A percentile compares a stretch with the other conserved stretches of the same genome.
These are phyloP conservation scores for Eleutherodactylus coqui DNA, from an alignment of 2,797 vertebrate genomes.

Conservation along the genomic window DNA sequence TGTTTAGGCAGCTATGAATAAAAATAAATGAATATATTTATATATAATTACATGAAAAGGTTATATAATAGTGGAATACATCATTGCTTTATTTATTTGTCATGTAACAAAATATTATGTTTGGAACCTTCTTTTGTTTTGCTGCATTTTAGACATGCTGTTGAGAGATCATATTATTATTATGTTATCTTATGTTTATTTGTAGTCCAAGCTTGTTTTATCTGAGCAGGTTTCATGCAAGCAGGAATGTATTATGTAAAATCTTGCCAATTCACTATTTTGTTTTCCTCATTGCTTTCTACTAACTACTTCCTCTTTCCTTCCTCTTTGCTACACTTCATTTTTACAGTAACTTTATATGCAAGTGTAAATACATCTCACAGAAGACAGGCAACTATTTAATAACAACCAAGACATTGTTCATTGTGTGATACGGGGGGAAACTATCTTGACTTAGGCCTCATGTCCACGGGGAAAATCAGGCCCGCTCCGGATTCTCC, in stretches of 20 bases:
- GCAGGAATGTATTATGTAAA: conserved; percentile 15
- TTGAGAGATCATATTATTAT: neutral
- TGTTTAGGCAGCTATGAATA: neutral
- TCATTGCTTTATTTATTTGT: neutral
- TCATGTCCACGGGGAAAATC: too few species aligned
- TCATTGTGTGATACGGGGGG: neutral
- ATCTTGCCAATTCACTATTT: conserved; percentile 31
- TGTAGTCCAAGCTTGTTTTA: neutral
- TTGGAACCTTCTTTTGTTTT: neutral
- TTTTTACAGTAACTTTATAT: conserved; percentile 38
- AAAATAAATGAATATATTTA: neutral
- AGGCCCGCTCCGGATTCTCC: too few species aligned
- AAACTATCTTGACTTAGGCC: neutral
- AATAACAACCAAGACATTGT: conserved; percentile 5
- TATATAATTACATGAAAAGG: neutral
- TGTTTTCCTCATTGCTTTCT: conserved; percentile 26
- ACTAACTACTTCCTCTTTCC: conserved; percentile 38
- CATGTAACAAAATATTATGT: neutral
- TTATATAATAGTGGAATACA: neutral
- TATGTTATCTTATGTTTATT: conserved; percentile 3
- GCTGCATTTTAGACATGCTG: neutral
- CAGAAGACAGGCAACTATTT: neutral
- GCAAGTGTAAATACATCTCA: conserved; percentile 6
- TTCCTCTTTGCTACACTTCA: conserved; percentile 21
- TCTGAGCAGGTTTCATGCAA: neutral